Base-by-base conservation (phyloP, 2,888 invertebrate species). In the Muschampia plurimacula region DNA sequence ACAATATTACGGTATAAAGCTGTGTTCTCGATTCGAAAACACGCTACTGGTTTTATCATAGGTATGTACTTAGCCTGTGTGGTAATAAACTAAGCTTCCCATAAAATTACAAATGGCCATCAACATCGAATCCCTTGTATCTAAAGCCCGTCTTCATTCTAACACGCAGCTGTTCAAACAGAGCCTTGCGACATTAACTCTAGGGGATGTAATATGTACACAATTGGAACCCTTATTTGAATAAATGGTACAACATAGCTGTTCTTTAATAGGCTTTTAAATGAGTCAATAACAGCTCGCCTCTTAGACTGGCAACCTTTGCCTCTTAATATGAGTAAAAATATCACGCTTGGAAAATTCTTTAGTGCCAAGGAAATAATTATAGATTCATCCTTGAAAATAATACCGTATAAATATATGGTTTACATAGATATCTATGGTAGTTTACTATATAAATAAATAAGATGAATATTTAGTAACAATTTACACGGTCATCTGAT, bases 221-320 rank as follows among this genome's bases (percentile, higher is more conserved):
- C 63, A 69, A 64, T 22, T 28, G 57, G 57, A 59, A 52, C 36
- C 70, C 57, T 32, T 70, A 65, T 71, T 71, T 71, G 49, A 71
- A 71, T 65, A 65, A 57, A 64, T 52, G 64, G 8, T 41, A 8
- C 41, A 64, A 22, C n/a, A 12, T 44, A 28, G 39, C 22, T 57
- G 8, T 32, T 32, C 52, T 64, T 57, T 70, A 46, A 64, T 63
- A 41, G 28, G 64, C 7, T 69, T 63, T 44, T 39, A 28, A 57
- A 32, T 55, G 12, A 63, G 15, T 15, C 15, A n/a, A 52, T 52
- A 52, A 52, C 15, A 15, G 8, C n/a, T 8, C 49, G 39, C 15
- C 13, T 41, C n/a, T 39, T 7, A 12, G 13, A 59, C 32, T 22
- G 22, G 15, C 59, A 15, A 59, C 22, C 32, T 59, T 59, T 55